Percentiles rank a stretch among this genome's conserved stretches.
phyloP scores from a whole-genome alignment of 2,888 invertebrate species.

The Rotaria socialis region DNA sequence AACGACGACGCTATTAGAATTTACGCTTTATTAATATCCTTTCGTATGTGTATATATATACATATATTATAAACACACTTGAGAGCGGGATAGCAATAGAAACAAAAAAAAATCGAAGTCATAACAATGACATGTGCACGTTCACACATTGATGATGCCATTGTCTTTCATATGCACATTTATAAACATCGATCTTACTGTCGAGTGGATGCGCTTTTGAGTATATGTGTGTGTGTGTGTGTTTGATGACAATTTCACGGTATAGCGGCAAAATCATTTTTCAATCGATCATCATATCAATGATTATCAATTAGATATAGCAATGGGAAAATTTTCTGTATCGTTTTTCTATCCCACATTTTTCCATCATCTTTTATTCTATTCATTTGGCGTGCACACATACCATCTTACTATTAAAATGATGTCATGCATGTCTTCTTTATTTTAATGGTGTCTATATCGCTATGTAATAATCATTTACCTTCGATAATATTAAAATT shows the following conservation, averaged over 20 bases:
- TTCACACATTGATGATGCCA: constrained; percentile 7
- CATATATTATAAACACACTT: neutral
- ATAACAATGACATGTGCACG: neutral
- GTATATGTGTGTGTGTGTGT: no score
- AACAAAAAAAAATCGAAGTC: neutral
- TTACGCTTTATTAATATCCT: neutral
- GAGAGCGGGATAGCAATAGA: neutral
- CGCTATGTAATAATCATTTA: neutral
- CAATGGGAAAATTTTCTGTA: neutral
- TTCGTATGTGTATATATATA: neutral
- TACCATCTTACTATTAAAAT: neutral
- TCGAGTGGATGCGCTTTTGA: constrained; percentile 16
- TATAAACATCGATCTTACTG: neutral
- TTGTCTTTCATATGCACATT: neutral
- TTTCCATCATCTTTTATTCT: neutral
- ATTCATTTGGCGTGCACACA: neutral
- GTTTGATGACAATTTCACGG: constrained; percentile 29
- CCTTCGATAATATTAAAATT: neutral
- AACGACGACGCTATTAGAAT: neutral
- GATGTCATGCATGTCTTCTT: neutral
- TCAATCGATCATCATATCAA: neutral
- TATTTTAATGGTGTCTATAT: neutral
- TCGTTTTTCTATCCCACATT: no score
- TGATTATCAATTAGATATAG: constrained; percentile 6
- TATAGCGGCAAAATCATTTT: neutral